Evolutionary conservation across 2,888 invertebrate species (phyloP), one percentile per base, ranked within the genome.

Genomic region (Campaea margaritaria): DNA sequence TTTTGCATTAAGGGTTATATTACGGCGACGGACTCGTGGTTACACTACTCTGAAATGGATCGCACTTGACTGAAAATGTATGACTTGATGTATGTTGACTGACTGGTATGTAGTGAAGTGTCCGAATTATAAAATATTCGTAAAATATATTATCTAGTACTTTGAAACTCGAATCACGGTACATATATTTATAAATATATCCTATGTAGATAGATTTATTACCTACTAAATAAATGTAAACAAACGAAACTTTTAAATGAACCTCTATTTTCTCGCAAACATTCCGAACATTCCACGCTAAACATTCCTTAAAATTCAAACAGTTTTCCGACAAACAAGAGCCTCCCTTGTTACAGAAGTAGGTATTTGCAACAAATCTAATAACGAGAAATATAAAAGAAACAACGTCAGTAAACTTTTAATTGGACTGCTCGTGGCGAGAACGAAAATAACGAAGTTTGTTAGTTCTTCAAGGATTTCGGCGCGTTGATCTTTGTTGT

Each of bases 291-390:
- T 61, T 63, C 58, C 58, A 8, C 14, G 36, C 8, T 13, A 54
- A 65, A 54, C 48, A 61, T 55, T 52, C 53, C 51, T 58, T 54
- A 41, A 49, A 62, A 60, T 55, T 43, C 51, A 52, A 59, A 59
- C 55, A 54, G 46, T 61, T 59, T 50, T 34, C 28, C 36, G 39
- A 50, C 49, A 51, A 41, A 54, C 46, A 58, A 49, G 45, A 41
- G 36, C 12, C 47, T 46, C 21, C 21, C 47, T 47, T 45, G 43
- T 42, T 49, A 27, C 58, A 49, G 44, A 67, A 67, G 21, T 21
- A 21, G 21, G 62, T 58, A 64, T 67, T 67, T 56, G 47, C 34
- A 67, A 67, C 62, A 60, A 62, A 64, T 60, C 55, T 64, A 59
- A 67, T 65, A 62, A 65, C 53, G 41, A 56, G 47, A 53, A 55